phyloP scores from a whole-genome alignment of 2,888 invertebrate genomes.

The Calliopum simillimum region DNA sequence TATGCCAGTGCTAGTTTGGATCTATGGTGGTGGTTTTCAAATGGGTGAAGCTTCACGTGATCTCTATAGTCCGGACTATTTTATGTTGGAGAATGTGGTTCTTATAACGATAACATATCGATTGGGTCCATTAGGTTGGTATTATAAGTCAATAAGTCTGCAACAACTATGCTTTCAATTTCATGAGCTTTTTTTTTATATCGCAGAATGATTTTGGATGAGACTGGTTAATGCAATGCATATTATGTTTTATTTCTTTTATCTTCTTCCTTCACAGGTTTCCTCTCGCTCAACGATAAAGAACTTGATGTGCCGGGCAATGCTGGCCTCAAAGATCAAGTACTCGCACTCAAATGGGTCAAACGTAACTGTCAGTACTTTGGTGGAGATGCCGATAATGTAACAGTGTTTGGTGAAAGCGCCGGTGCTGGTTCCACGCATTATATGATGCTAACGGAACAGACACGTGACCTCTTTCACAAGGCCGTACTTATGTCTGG shows the following conservation, averaged over 20 bases:
- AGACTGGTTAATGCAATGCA: too few relatives aligned
- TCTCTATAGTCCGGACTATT: conserved; percentile 68
- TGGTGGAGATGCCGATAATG: conserved; percentile 69
- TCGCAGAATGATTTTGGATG: too few relatives aligned
- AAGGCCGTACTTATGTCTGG: conserved; percentile 65
- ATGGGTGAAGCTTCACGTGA: conserved; percentile 67
- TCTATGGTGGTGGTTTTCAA: conserved; percentile 70
- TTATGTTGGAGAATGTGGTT: conserved; percentile 69
- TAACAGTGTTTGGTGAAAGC: conserved; percentile 70
- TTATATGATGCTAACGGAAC: conserved; percentile 68
- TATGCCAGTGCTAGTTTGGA: conserved; percentile 68
- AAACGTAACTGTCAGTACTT: conserved; percentile 68
- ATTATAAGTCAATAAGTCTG: too few relatives aligned
- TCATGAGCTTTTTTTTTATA: too few relatives aligned
- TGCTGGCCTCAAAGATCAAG: conserved; percentile 70
- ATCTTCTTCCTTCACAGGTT: conserved; percentile 59
- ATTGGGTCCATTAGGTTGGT: conserved; percentile 66
- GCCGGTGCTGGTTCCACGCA: conserved; percentile 69
- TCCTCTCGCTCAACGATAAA: conserved; percentile 67
- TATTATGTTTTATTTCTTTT: too few relatives aligned
- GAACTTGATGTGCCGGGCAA: conserved; percentile 69
- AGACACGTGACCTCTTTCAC: conserved; percentile 66
- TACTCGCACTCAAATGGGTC: conserved; percentile 70
- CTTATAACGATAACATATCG: conserved; percentile 69
- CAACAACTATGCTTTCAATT: too few relatives aligned